Percentiles rank a stretch among this genome's conserved stretches.
These are phyloP conservation scores for Heliothis subflexa DNA, from an alignment of 1,140 invertebrate genomes.

Conservation along the genomic window DNA sequence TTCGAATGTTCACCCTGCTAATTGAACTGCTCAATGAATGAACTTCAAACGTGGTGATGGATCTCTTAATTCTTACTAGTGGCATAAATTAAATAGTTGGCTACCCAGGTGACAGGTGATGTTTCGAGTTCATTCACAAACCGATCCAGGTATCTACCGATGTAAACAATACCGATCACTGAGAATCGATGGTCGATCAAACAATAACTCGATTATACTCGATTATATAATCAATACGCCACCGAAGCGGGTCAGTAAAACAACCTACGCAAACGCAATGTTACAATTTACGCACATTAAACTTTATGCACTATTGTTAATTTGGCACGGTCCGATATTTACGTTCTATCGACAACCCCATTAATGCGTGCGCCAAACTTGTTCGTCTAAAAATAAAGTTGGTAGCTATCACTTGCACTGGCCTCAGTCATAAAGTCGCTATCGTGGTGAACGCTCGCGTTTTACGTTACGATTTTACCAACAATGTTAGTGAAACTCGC, in stretches of 20 bases:
- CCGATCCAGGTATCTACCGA: background rate
- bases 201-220: conserved; percentile 24
- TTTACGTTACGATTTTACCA: conserved; percentile 23
- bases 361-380: conserved; percentile 45
- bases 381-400: conserved; percentile 45
- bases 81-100: conserved; percentile 21
- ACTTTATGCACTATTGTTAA: conserved; percentile 25
- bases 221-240: background rate
- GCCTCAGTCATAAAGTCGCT: conserved; percentile 62
- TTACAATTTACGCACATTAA: conserved; percentile 32
- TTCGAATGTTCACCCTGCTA: too few relatives aligned
- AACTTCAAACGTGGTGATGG: too few relatives aligned
- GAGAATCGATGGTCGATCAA: background rate
- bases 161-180: background rate
- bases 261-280: conserved; percentile 12
- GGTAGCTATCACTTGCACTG: conserved; percentile 35
- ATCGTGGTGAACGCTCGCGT: conserved; percentile 61
- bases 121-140: conserved; percentile 16
- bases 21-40: too few relatives aligned
- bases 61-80: too few relatives aligned
- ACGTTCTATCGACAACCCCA: conserved; percentile 43
- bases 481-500: conserved; percentile 74
- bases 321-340: conserved; percentile 45
- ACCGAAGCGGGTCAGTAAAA: conserved; percentile 15
- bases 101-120: background rate